These are phyloP conservation scores for Sicus ferrugineus DNA, from an alignment of 2,888 invertebrate species.

Conservation along the genomic window DNA sequence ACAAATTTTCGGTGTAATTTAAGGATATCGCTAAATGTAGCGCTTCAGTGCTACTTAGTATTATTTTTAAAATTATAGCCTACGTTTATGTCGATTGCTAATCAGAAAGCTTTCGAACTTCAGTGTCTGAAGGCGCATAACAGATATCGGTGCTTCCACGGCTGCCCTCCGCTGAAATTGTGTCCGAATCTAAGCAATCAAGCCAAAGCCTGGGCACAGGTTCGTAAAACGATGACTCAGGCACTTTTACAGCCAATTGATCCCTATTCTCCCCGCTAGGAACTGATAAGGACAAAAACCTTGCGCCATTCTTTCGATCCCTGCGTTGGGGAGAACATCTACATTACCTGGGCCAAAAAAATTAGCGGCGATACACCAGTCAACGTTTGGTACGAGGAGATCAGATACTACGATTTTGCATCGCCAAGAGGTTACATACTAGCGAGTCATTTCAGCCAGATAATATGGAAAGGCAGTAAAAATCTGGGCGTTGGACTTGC, in stretches of 20 bases:
- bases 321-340: conserved; percentile 83
- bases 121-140: conserved; percentile 68
- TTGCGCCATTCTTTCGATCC: conserved; percentile 78
- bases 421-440: conserved; percentile 69
- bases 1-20: background rate
- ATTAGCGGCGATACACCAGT: conserved; percentile 69
- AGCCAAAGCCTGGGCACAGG: background rate
- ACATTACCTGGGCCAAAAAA: conserved; percentile 69
- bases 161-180: background rate
- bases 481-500: conserved; percentile 69
- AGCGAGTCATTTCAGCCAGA: conserved; percentile 82
- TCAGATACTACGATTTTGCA: conserved; percentile 73
- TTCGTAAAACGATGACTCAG: background rate
- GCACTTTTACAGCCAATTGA: background rate
- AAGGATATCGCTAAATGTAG: background rate
- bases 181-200: background rate
- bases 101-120: background rate
- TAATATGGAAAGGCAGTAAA: conserved; percentile 78
- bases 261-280: background rate
- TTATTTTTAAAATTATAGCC: background rate
- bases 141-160: conserved; percentile 46
- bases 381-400: conserved; percentile 80
- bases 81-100: background rate
- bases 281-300: background rate
- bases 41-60: background rate